Percentiles rank a stretch among this genome's conserved stretches.
These are phyloP conservation scores for Drosophila subpulchrella DNA, from an alignment of 1,140 invertebrate genomes.

Conservation along the genomic window DNA sequence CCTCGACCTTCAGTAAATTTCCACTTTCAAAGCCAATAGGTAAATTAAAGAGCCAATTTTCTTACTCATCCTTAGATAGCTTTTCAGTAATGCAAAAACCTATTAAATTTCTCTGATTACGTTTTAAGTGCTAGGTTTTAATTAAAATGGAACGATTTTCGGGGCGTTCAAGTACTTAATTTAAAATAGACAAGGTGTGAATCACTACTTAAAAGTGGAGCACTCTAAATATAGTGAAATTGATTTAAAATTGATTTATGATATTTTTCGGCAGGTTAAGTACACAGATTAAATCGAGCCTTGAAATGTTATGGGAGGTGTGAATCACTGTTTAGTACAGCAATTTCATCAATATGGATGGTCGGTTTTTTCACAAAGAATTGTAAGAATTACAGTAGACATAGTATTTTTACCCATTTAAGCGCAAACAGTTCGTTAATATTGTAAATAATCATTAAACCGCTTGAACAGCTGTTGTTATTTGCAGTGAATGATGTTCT, in stretches of 20 bases:
- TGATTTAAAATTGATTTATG: conserved; percentile 22
- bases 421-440: conserved; percentile 12
- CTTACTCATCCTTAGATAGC: background rate
- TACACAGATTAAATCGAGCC: conserved; percentile 4
- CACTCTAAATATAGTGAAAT: conserved; percentile 4
- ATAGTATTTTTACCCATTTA: background rate
- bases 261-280: conserved; percentile 1
- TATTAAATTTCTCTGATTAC: background rate
- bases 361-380: background rate
- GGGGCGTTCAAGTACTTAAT: background rate
- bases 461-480: conserved; percentile 1
- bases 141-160: background rate
- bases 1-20: background rate
- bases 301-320: background rate
- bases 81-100: background rate
- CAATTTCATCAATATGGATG: conserved; percentile 1
- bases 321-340: background rate
- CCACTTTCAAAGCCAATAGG: background rate
- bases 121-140: conserved; percentile 5
- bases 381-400: conserved; percentile 1
- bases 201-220: conserved; percentile 19
- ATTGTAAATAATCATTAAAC: conserved; percentile 11
- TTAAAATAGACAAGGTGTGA: conserved; percentile 22
- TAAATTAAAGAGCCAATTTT: background rate
- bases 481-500: conserved; percentile 4